Evolutionary conservation across 1,140 invertebrate species (phyloP), one percentile per base, ranked within the genome.

Genomic region (Trichoplusia ni): DNA sequence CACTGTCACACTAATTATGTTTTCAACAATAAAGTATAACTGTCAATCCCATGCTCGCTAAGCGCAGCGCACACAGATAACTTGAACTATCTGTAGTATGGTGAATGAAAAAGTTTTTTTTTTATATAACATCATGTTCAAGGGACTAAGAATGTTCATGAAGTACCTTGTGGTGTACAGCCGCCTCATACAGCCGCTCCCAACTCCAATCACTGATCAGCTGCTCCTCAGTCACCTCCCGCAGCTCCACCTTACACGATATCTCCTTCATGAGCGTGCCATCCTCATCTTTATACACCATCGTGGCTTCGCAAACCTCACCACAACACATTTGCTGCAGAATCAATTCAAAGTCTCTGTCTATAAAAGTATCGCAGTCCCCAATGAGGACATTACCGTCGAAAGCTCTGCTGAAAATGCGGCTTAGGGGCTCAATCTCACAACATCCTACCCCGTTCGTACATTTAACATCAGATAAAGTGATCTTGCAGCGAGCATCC

Each of bases 371-470:
- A 25, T 89, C 84, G 11, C 49, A 73, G 44, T 88, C 84, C 0
- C 88, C 88, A 13, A 90, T 90, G 4, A 88, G 69, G n/a, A 90
- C 64, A 19, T 78, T 86, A 0, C 88, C 88, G 40, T 88, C 76
- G 35, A 90, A 90, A 0, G 54, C 56, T 6, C 64, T 49, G 35
- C 77, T 77, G 35, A 90, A 86, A 25, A 87, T 66, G 27, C 71
- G 70, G 58, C 88, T 83, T 25, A 77, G 76, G 1, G 69, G 23
- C 5, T 84, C 80, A n/a, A 86, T 81, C 29, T 81, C 75, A 27
- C 75, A 77, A 2, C 63, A 42, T 8, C 82, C 82, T 2, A 13
- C 38, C 0, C 59, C 67, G 40, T 82, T 77, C 2, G 42, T 65
- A 58, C 79, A 85, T 4, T 40, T 54, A 0, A 90, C 64, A 33